phyloP scores from a whole-genome alignment of 2,888 invertebrate genomes.

The Tipula lateralis region DNA sequence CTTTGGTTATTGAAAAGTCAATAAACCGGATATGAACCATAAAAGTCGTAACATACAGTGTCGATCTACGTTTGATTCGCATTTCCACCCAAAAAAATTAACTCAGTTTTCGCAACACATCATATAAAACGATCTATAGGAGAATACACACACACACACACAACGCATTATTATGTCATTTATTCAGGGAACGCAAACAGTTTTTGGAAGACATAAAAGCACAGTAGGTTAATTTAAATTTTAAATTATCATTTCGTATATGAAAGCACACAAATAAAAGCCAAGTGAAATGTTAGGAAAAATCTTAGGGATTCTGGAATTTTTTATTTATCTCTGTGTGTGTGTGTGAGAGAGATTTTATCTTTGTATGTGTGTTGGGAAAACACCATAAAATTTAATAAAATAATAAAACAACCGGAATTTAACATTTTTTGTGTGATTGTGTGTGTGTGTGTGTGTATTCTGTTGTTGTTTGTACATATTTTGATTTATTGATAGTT shows the following conservation, averaged over 20 bases:
- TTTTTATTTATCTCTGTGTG: no score
- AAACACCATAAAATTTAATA: neutral
- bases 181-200: neutral
- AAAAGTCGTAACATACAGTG: no score
- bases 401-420: constrained; percentile 9
- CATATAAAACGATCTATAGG: neutral
- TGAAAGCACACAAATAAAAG: neutral
- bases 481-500: constrained; percentile 24
- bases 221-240: neutral
- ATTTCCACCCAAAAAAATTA: neutral
- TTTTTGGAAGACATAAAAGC: neutral
- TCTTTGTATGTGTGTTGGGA: neutral
- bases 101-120: neutral
- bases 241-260: neutral
- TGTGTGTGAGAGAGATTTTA: no score
- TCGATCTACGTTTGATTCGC: neutral
- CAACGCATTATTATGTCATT: neutral
- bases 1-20: no score
- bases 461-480: constrained; percentile 6
- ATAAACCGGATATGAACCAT: no score
- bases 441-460: neutral
- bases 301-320: neutral
- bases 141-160: neutral
- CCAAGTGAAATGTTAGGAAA: neutral
- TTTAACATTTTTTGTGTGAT: neutral